These are phyloP conservation scores for Vulpes lagopus DNA, from an alignment of 2,113 vertebrate genomes.

Conservation along the genomic window DNA sequence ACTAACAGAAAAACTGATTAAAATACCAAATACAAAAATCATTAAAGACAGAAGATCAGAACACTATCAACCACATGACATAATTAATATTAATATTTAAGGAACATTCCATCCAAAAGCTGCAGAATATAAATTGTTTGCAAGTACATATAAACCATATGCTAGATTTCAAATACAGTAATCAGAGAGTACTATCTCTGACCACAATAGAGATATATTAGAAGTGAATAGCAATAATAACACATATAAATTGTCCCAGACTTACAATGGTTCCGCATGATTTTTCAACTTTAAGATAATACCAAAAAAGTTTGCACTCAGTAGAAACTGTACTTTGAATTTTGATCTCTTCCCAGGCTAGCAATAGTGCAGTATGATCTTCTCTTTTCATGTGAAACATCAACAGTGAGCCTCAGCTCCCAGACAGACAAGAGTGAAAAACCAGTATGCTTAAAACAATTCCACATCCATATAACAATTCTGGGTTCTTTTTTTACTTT, in stretches of 20 bases:
- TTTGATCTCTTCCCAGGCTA: not conserved
- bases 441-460: not conserved
- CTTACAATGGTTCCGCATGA: not conserved
- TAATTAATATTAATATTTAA: not conserved
- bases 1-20: not conserved
- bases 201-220: not conserved
- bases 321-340: not conserved
- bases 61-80: not conserved
- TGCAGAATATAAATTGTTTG: slow-evolving; percentile 10
- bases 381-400: not conserved
- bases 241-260: not conserved
- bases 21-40: slow-evolving; percentile 28
- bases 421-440: not conserved
- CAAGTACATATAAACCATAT: not conserved
- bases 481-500: not conserved
- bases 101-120: not conserved
- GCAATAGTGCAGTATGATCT: not conserved
- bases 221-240: slow-evolving; percentile 13
- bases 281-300: not conserved
- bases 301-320: not conserved
- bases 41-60: slow-evolving; percentile 39
- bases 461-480: not conserved
- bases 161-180: slow-evolving; percentile 3
- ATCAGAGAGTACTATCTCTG: not conserved
- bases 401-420: not conserved